Evolutionary conservation across 2,888 invertebrate species (phyloP), one percentile per base, ranked within the genome.

Genomic region (Creontiades dilutus): DNA sequence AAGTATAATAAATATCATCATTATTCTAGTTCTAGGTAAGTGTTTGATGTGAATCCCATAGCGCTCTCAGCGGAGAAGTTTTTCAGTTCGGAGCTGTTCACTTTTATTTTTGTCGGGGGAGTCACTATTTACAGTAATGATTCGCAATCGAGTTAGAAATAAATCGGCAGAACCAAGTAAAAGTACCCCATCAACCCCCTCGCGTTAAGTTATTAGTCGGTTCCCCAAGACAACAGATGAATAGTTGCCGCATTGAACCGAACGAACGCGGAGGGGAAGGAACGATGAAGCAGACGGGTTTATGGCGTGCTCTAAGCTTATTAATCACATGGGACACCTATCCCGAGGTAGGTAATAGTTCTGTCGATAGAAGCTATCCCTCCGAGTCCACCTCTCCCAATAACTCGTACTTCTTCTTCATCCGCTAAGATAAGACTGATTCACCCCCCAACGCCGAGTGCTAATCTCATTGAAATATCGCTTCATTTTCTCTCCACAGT

Each of bases 301-400:
- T 75, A 75, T 86, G 11, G 86, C 86, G 86, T 86, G 86, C 46
- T 47, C 68, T n/a, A n/a, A 13, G 13, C 46, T 75, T 75, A 78
- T 88, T 88, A 52, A 88, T 88, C 88, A 78, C 78, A 48, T 48
- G 55, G 76, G 87, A 87, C 87, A 87, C 88, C 88, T 88, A 55
- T 28, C 88, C 28, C 52, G 27, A 88, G 68, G 52, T 88, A 37
- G 57, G 87, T 88, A 88, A 88, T 88, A 88, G 88, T 52, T 88
- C 88, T 88, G 88, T 88, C 88, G 88, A 88, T 88, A 78, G 75
- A 78, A 52, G 88, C 78, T n/a, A 78, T 76, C 78, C 55, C 86
- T 86, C 86, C 68, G 9, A 46, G 47, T 48, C 75, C 46, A 86
- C 75, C 86, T 75, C 28, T 37, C n/a, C 48, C 19, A 86, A 86